Percentiles rank a stretch among this genome's conserved stretches.
phyloP scores from a whole-genome alignment of 1,140 invertebrate genomes.

The Ostrea denselamellosa region DNA sequence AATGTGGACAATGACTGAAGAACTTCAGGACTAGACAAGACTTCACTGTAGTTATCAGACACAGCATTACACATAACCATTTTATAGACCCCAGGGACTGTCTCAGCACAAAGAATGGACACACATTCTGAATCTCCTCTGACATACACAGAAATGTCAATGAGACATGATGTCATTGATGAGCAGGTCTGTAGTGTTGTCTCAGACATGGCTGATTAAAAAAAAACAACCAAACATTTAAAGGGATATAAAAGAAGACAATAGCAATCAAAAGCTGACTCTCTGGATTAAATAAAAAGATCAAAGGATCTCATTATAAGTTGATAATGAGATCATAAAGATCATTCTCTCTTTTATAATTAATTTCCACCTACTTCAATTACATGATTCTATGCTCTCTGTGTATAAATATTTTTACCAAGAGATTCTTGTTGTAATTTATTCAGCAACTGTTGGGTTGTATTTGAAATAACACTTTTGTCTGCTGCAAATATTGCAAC shows the following conservation, averaged over 20 bases:
- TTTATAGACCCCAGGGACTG: neutral
- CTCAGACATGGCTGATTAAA: neutral
- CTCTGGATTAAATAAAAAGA: too few species aligned
- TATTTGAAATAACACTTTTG: neutral
- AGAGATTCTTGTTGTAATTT: slow-evolving; percentile 26
- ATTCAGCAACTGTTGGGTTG: neutral
- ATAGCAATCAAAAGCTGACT: too few species aligned
- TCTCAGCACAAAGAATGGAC: neutral
- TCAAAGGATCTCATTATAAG: too few species aligned
- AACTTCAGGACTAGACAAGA: neutral
- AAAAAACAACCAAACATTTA: neutral
- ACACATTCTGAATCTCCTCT: slow-evolving; percentile 25
- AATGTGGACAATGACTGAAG: neutral
- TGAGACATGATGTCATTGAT: neutral
- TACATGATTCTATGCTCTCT: neutral
- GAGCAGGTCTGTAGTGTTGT: neutral
- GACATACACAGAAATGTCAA: slow-evolving; percentile 33
- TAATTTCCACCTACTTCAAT: neutral
- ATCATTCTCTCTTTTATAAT: neutral
- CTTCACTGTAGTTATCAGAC: slow-evolving; percentile 17
- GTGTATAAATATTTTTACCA: neutral
- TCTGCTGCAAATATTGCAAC: slow-evolving; percentile 5
- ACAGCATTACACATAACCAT: neutral
- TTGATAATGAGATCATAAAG: neutral
- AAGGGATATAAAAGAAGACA: too few species aligned